phyloP scores from a whole-genome alignment of 2,888 invertebrate species.

The Oscheius sp. region DNA sequence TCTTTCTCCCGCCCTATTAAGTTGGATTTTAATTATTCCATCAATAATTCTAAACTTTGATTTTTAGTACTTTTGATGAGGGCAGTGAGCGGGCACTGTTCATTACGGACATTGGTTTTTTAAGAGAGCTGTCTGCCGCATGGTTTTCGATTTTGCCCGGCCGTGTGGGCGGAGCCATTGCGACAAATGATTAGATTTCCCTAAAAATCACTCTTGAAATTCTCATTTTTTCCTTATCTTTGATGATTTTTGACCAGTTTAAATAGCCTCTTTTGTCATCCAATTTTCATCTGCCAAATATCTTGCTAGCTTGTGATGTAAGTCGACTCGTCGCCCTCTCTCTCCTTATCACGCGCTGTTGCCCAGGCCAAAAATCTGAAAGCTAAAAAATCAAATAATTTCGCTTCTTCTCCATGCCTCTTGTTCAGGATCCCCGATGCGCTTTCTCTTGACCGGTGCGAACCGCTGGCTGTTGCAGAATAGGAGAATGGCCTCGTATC shows the following conservation, averaged over 20 bases:
- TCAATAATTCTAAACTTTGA: too few relatives aligned
- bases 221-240: not conserved
- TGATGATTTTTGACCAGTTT: not conserved
- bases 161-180: not conserved
- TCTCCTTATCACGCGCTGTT: slow-evolving; percentile 19
- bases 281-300: not conserved
- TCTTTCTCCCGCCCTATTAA: too few relatives aligned
- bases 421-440: slow-evolving; percentile 15
- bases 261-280: too few relatives aligned
- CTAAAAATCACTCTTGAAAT: too few relatives aligned
- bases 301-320: not conserved
- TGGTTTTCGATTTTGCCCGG: not conserved
- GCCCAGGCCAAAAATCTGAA: not conserved
- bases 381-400: not conserved
- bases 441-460: slow-evolving; percentile 36
- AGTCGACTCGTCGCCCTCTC: not conserved
- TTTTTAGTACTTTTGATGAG: too few relatives aligned
- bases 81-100: too few relatives aligned
- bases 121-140: slow-evolving; percentile 2
- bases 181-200: not conserved
- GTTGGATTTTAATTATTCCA: too few relatives aligned
- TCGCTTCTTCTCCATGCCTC: not conserved
- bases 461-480: slow-evolving; percentile 39
- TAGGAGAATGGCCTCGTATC: slow-evolving; percentile 65
- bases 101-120: too few relatives aligned